Base-by-base conservation (phyloP, 2,113 vertebrate species). In the Neofelis nebulosa region DNA sequence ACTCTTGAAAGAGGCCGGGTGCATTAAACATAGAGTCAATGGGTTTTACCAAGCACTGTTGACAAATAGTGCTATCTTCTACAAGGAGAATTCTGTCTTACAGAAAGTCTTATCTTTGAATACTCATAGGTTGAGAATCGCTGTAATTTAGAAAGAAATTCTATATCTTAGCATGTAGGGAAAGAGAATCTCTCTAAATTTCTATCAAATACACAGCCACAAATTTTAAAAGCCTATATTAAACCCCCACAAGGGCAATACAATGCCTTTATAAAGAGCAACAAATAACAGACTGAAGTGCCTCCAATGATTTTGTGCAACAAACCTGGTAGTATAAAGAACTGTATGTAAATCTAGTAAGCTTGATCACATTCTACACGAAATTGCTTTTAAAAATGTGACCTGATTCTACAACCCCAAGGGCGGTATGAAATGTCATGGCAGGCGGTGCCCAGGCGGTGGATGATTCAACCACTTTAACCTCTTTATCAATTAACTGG, bases 141-240 rank as follows among this genome's bases (percentile, higher is more conserved):
- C 13, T 61, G 13, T 96, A 61, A 68, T n/a, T 83, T 61, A 96
- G 78, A 74, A 95, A 92, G 33, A 94, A 85, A 83, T 79, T 81
- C 69, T 69, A 2, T 66, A 81, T 65, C 18, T 89, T 87, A 71
- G 2, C 33, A 36, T 82, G 14, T 50, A 91, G 15, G 36, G n/a
- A 81, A 96, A 84, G 36, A 69, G 4, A 88, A 29, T 11, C 3
- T 84, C 52, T 86, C 45, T 76, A 90, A 68, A 91, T 91, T 84
- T 89, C 55, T 91, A 13, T 41, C 21, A 52, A 61, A 78, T 48
- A 48, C 61, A 68, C 5, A 93, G 16, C 21, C 87, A 89, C 81
- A 95, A 38, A 76, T 69, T 93, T 79, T 57, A 81, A 93, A 97
- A 89, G 63, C 5, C 14, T 73, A 4, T 71, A 68, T 89, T 80